Base-by-base conservation (phyloP, 2,888 invertebrate genomes). In the Tachystola acroxantha region DNA sequence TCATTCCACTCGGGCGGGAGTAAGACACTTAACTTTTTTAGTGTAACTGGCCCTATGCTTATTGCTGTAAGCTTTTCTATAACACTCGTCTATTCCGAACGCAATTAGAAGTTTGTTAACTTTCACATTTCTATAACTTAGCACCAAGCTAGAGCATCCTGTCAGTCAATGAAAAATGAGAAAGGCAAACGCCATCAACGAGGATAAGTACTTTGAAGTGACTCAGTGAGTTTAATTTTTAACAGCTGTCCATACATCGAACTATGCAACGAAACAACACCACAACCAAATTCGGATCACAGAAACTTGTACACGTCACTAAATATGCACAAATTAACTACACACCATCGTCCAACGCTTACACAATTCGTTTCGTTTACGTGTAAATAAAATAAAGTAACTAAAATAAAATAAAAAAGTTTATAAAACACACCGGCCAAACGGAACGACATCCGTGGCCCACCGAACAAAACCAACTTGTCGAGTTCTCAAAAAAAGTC, bases 381-480 rank as follows among this genome's bases (percentile, higher is more conserved):
- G 57, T 56, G n/a, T n/a, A 20, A 6, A 3, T 48, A 31, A 31
- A 34, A 13, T 12, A 39, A 34, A n/a, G n/a, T n/a, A n/a, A n/a
- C n/a, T n/a, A 32, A 36, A 64, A 58, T 40, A 51, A 54, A 50
- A 51, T 49, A 35, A 63, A 68, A 66, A 72, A 72, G 74, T 66
- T 77, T 73, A 69, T 71, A 68, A 65, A 64, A 61, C 60, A 24
- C 49, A 19, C 20, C 30, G 32, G 36, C 63, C 58, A 50, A 33
- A 63, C 64, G 61, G 64, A 53, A 73, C 79, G 62, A 73, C 79
- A 63, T 64, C 64, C 76, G 67, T 59, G 60, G 61, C 64, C 66
- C 65, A 67, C 66, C 64, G 53, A 34, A 34, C 40, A 33, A 36
- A 40, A 40, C 40, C 36, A 40, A 40, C 40, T 36, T 53, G 22